Evolutionary conservation across 2,113 vertebrate species (phyloP), one percentile per base, ranked within the genome.

Genomic region (Tachysurus fulvidraco): DNA sequence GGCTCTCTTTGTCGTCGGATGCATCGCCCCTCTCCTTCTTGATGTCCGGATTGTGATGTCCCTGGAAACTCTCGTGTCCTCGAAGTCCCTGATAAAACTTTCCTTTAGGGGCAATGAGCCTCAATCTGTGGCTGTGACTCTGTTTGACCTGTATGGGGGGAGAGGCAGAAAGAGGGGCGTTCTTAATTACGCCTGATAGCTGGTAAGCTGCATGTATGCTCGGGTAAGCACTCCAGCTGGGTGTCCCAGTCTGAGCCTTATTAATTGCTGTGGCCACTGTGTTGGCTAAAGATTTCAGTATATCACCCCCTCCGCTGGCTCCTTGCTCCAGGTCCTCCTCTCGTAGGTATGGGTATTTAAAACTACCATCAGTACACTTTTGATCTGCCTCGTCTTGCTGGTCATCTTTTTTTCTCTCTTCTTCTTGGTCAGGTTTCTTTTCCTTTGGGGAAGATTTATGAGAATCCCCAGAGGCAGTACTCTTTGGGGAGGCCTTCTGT

Each of bases 191-290:
- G 86, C 98, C 98, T 0, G 98, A 97, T 90, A 99, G 96, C 93
- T 99, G 98, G 92, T 99, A 99, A 89, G 98, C 98, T 0, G 98
- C 98, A 0, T 99, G 98, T 89, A 99, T 99, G 93, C 98, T 99
- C 23, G 98, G 98, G 78, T 99, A 99, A 0, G 98, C 98, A 8
- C 98, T 99, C 98, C 98, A 99, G 93, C 94, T 95, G 0, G 95
- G 95, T 5, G 95, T 95, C 54, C 95, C 95, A 8, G 95, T 95
- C 91, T 95, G 95, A 86, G 95, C 95, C 90, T 95, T 95, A 90
- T 95, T 96, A 90, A 95, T 96, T 89, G 95, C 94, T 25, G 95
- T 95, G 81, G 95, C 95, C 85, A 95, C 95, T 28, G 98, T 99
- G 86, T 99, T 99, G 93, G 99, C 98, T 92, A 99, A 93, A 46